Evolutionary conservation across 2,113 vertebrate species (phyloP), one percentile per base, ranked within the genome.

Genomic region (Oceanites oceanicus): DNA sequence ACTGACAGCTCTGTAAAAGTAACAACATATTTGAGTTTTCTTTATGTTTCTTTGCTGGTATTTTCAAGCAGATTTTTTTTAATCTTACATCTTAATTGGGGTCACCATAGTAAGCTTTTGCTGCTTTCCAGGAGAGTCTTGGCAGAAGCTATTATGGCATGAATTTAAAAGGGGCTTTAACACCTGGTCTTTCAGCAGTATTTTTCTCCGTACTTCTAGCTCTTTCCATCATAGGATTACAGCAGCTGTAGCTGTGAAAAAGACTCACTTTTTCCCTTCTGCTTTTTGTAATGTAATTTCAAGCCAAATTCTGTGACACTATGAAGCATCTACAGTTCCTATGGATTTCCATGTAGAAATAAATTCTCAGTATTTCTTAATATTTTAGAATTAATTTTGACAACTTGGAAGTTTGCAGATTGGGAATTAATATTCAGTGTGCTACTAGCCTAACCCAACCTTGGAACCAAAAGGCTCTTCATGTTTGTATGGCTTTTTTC

Each of bases 211-310:
- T 66, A 53, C 20, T 49, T 74, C 47, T 62, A 42, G 2, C 5
- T 88, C 53, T 83, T 94, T 86, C 91, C 42, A 38, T 70, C 44
- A 58, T 0, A 73, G 36, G 36, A 53, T 79, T 86, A 58, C 55
- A 86, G 59, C 58, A 92, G 22, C 27, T 70, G 32, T 49, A 80
- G 32, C 38, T 74, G 42, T 66, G 63, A 75, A 76, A 88, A 83
- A 88, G 15, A 21, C 9, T 94, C 79, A 86, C 7, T 66, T 95
- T 94, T 92, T 91, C 68, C 72, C 26, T 94, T 91, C 72, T 94
- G 53, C 20, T 86, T 80, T 94, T 77, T 84, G 38, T 71, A 92
- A 80, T 58, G 13, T 19, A 50, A 71, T 86, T 88, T 58, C 55
- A 95, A 59, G 38, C 26, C 47, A 86, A 86, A 75, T 71, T 56